phyloP scores from a whole-genome alignment of 2,888 invertebrate species.

The Harmothoe impar region DNA sequence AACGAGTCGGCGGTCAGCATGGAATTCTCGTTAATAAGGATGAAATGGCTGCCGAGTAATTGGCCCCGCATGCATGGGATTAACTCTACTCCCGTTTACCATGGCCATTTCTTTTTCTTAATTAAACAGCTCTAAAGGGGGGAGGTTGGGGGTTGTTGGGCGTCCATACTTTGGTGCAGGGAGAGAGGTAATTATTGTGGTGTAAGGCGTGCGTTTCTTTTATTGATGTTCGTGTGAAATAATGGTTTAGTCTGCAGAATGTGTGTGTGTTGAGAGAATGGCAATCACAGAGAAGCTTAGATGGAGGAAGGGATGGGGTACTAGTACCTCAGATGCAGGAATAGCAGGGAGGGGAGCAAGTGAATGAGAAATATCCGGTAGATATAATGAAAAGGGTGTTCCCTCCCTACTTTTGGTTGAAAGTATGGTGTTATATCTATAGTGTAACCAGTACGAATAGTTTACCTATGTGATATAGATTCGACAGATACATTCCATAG shows the following conservation, averaged over 20 bases:
- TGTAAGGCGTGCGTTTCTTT: not conserved
- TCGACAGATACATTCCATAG: no score
- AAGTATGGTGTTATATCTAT: no score
- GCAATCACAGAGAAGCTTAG: not conserved
- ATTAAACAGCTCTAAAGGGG: not conserved
- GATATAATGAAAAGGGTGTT: no score
- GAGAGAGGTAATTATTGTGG: not conserved
- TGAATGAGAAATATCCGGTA: no score
- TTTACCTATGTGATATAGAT: no score
- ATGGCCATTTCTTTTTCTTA: not conserved
- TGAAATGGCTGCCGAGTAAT: constrained; percentile 7
- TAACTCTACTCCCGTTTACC: not conserved
- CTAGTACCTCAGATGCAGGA: no score
- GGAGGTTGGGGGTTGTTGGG: not conserved
- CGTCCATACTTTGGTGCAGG: not conserved
- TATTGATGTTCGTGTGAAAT: not conserved
- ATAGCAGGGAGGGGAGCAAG: no score
- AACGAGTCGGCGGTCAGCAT: not conserved
- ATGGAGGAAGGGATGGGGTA: not conserved
- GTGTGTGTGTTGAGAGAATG: not conserved
- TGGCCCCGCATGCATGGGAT: not conserved
- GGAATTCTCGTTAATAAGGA: not conserved
- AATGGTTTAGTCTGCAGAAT: not conserved
- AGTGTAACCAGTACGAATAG: no score
- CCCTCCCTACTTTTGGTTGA: no score